These are phyloP conservation scores for Tychaedon coryphoeus DNA, from an alignment of 2,113 vertebrate species.

Conservation along the genomic window DNA sequence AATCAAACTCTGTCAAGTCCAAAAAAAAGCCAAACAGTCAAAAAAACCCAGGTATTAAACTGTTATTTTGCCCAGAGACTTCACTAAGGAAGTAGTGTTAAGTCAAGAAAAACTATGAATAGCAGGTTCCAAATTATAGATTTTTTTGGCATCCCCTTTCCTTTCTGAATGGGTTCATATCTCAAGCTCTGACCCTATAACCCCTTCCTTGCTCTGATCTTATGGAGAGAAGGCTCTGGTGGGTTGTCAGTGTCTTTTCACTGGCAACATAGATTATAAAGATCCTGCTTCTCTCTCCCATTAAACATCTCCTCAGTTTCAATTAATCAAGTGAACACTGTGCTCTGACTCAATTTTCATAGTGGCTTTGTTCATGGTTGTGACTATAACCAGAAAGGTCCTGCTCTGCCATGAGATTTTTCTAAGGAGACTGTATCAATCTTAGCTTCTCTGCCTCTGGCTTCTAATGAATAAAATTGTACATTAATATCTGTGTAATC, in stretches of 20 bases:
- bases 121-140: not conserved
- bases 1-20: not conserved
- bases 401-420: not conserved
- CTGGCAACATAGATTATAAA: not conserved
- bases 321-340: not conserved
- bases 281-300: not conserved
- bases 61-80: not conserved
- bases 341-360: not conserved
- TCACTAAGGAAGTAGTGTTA: not conserved
- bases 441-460: not conserved
- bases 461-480: not conserved
- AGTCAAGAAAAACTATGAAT: not conserved
- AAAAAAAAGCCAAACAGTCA: not conserved
- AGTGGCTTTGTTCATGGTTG: not conserved
- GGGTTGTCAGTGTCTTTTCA: not conserved
- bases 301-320: not conserved
- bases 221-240: not conserved
- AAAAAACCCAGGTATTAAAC: not conserved
- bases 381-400: not conserved
- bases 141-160: fast-evolving
- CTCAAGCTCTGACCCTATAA: not conserved
- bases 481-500: not conserved
- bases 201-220: not conserved
- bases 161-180: not conserved
- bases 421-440: not conserved